Base-by-base conservation (phyloP, 2,797 vertebrate species). In the Lycodopsis pacificus region DNA sequence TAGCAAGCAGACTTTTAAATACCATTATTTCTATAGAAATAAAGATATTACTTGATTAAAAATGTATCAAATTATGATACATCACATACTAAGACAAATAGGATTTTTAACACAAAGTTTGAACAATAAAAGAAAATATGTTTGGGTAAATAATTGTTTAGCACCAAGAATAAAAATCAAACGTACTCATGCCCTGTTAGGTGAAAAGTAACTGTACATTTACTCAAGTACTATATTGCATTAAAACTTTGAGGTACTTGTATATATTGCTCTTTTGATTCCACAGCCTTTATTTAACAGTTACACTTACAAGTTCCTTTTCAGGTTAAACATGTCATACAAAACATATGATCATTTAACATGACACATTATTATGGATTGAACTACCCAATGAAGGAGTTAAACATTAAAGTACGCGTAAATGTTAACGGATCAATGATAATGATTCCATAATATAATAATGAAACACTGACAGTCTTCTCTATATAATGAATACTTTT, bases 241-340 rank as follows among this genome's bases (percentile, higher is more conserved):
- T 13, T 13, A 14, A 2, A 38, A 8, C 13, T 44, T 32, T 17
- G 2, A 67, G 34, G 44, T 51, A 59, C 11, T 44, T n/a, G 13
- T 10, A 64, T 62, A 32, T 38, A 48, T 34, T 44, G 11, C 2
- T 25, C 20, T 51, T 53, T 32, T 27, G 40, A 46, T n/a, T 36
- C 10, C 30, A 59, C 13, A 13, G 40, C 6, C 7, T 44, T 14
- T 54, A 59, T 40, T 13, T 36, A 67, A 19, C 11, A 30, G 38
- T 5, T 42, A 27, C 9, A 38, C 9, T 14, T 25, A 20, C 1
- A 15, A 7, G 6, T 27, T 42, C 17, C 3, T 48, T 59, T 59
- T 1, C 7, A 20, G 27, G 0, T 34, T 7, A 17, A 34, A 22
- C 2, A 1, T 14, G 27, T 42, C 2, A 56, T 56, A 0, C 3